Evolutionary conservation across 2,797 vertebrate genomes (phyloP).

Genomic region (Meriones psammophilus): DNA sequence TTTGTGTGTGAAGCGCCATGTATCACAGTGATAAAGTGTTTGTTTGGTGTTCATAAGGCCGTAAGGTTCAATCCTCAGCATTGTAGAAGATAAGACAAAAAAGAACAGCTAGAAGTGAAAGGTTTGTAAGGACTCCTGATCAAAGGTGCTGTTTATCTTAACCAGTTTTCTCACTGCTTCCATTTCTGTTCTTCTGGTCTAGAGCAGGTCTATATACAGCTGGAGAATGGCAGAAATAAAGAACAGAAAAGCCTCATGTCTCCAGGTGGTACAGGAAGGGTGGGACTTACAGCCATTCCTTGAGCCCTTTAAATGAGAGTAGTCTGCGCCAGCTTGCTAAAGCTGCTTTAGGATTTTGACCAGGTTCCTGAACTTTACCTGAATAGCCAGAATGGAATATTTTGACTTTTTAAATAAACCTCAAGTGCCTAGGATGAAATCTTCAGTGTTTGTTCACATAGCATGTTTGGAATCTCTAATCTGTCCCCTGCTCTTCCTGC

Average conservation of each 20-base stretch:
- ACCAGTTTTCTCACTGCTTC: background rate
- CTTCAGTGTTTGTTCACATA: background rate
- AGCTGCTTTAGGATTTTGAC: background rate
- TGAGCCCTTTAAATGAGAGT: background rate
- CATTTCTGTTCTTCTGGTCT: background rate
- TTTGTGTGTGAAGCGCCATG: background rate
- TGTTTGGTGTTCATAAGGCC: background rate
- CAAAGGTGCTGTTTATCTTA: background rate
- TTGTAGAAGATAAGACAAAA: background rate
- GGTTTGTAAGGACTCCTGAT: background rate
- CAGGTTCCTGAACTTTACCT: background rate
- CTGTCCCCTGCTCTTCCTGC: background rate
- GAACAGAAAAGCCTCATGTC: background rate
- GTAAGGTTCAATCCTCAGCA: background rate
- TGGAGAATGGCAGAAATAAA: background rate
- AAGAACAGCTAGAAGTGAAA: background rate
- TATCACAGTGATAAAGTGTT: background rate
- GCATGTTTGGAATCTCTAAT: background rate
- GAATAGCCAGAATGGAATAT: background rate
- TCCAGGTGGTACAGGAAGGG: background rate
- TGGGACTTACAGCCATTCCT: fast-evolving
- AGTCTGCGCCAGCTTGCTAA: background rate
- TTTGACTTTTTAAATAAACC: background rate
- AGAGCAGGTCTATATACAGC: background rate
- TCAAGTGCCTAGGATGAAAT: background rate